Evolutionary conservation across 1,140 invertebrate genomes (phyloP).

Genomic region (Trissolcus basalis): DNA sequence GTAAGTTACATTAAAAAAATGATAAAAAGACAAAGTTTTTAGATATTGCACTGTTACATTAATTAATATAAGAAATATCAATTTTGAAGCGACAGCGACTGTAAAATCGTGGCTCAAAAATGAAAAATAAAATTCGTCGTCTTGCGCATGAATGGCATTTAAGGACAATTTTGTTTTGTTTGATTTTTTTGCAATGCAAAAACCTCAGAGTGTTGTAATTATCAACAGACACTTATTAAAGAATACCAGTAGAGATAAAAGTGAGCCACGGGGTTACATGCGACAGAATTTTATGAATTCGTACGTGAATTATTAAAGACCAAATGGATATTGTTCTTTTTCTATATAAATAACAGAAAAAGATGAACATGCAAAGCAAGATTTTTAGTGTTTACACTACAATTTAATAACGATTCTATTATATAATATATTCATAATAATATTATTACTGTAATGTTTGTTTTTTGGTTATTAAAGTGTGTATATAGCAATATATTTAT

Average conservation of each 20-base stretch:
- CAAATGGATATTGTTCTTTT: conserved; percentile 66
- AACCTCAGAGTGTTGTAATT: background rate
- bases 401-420: conserved; percentile 74
- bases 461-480: conserved; percentile 77
- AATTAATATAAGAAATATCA: conserved; percentile 69
- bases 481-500: conserved; percentile 73
- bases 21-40: conserved; percentile 73
- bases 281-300: conserved; percentile 67
- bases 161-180: no score
- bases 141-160: background rate
- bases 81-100: conserved; percentile 60
- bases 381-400: conserved; percentile 75
- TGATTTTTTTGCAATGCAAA: no score
- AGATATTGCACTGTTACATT: conserved; percentile 75
- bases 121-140: background rate
- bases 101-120: conserved; percentile 54
- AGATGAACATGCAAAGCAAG: conserved; percentile 60
- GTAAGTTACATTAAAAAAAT: conserved; percentile 70
- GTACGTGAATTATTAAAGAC: conserved; percentile 63
- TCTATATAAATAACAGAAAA: conserved; percentile 63
- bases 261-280: conserved; percentile 59
- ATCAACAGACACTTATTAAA: background rate
- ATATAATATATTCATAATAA: conserved; percentile 74
- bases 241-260: background rate
- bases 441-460: conserved; percentile 77